phyloP scores from a whole-genome alignment of 2,888 invertebrate genomes.

The Cerceris rybyensis region DNA sequence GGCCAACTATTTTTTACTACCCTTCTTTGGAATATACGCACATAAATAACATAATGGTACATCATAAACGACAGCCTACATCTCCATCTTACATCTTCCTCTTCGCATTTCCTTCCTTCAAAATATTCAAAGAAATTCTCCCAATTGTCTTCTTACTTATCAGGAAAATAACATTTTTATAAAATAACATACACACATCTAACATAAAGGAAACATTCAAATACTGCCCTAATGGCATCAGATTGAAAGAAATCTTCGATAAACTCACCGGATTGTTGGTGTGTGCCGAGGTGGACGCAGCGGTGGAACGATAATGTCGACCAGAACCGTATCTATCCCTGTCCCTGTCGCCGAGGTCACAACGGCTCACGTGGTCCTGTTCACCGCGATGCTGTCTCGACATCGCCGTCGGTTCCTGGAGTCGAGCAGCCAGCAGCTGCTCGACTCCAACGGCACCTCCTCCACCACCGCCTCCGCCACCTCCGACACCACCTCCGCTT shows the following conservation, averaged over 20 bases:
- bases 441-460: constrained; percentile 72
- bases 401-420: constrained; percentile 79
- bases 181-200: not conserved
- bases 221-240: not conserved
- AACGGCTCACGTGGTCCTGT: constrained; percentile 72
- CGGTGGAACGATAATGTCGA: constrained; percentile 60
- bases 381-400: constrained; percentile 76
- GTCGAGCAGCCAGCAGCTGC: constrained; percentile 81
- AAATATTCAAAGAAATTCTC: constrained; percentile 2
- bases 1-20: constrained; percentile 9
- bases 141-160: not conserved
- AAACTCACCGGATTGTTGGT: constrained; percentile 76
- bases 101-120: constrained; percentile 6
- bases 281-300: constrained; percentile 67
- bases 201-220: too few species aligned
- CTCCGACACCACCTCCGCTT: constrained; percentile 70
- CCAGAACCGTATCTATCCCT: constrained; percentile 69
- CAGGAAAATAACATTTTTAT: not conserved
- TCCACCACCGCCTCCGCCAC: constrained; percentile 58
- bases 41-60: constrained; percentile 15
- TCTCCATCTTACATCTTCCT: constrained; percentile 23
- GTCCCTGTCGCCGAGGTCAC: constrained; percentile 60
- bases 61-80: not conserved
- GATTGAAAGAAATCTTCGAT: not conserved
- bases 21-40: constrained; percentile 4